Percentiles rank a stretch among this genome's conserved stretches.
Conservation (phyloP, 2,797 vertebrate genomes). For the Acrossocheilus fasciatus region DNA sequence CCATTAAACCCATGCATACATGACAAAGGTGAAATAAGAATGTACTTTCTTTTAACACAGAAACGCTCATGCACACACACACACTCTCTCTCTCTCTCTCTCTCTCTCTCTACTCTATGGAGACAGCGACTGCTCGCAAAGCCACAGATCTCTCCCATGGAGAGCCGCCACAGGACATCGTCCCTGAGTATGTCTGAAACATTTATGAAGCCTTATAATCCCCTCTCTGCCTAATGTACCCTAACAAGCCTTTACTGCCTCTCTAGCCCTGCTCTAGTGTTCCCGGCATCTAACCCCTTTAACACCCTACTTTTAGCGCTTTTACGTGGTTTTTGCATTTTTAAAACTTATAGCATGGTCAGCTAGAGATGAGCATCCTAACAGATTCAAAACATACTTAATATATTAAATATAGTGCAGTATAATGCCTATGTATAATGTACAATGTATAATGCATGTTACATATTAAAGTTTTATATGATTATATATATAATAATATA, state of each 20-base stretch:
- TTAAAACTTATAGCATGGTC: conserved; percentile 24
- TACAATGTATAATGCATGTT: not conserved
- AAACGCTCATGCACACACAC: not conserved
- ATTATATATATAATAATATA: not conserved
- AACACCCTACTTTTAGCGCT: conserved; percentile 68
- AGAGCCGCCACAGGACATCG: conserved; percentile 68
- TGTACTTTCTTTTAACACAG: not conserved
- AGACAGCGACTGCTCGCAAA: conserved; percentile 44
- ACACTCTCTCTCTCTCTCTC: not conserved
- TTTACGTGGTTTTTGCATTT: conserved; percentile 68
- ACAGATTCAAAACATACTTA: conserved; percentile 18
- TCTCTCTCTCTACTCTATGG: not conserved
- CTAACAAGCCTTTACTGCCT: conserved; percentile 79
- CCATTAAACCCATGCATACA: not conserved
- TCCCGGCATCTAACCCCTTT: conserved; percentile 81
- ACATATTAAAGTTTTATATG: not conserved
- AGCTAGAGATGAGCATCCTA: conserved; percentile 8
- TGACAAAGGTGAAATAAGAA: conserved; percentile 20
- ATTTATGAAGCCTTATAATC: conserved; percentile 79
- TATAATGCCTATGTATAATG: not conserved
- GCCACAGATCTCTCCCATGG: conserved; percentile 49
- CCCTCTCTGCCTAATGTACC: conserved; percentile 79
- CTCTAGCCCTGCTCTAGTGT: conserved; percentile 78
- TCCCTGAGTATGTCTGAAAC: conserved; percentile 75
- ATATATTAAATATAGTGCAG: not conserved